phyloP scores from a whole-genome alignment of 2,797 vertebrate species.

The Brotogeris chrysoptera region DNA sequence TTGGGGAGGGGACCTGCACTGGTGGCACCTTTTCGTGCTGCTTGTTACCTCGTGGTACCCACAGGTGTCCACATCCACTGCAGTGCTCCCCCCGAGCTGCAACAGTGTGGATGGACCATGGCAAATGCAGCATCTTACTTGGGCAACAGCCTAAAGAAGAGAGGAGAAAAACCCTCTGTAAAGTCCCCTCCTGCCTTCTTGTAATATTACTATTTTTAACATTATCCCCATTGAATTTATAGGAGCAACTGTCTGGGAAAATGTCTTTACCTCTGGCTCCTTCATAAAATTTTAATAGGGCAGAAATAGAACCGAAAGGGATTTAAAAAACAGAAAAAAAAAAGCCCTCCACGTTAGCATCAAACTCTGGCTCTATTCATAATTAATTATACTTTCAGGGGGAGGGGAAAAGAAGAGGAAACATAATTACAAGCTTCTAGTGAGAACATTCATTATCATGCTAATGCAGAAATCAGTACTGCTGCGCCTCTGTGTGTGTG shows the following conservation, averaged over 20 bases:
- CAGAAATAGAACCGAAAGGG: slow-evolving; percentile 71
- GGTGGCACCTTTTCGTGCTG: neutral
- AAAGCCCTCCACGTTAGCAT: neutral
- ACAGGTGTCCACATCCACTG: neutral
- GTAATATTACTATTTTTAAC: neutral
- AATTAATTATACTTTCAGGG: slow-evolving; percentile 76
- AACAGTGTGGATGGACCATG: accelerated
- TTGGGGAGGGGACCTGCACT: neutral
- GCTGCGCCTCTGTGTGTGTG: slow-evolving; percentile 22
- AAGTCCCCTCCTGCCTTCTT: neutral
- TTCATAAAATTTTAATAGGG: slow-evolving; percentile 64
- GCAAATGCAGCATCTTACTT: neutral
- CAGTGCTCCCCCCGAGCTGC: neutral
- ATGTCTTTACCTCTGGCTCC: slow-evolving; percentile 55
- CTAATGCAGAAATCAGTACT: slow-evolving; percentile 67
- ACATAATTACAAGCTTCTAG: slow-evolving; percentile 77
- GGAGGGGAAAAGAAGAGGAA: slow-evolving; percentile 65
- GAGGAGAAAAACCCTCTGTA: neutral
- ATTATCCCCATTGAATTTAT: slow-evolving; percentile 27
- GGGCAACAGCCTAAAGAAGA: neutral
- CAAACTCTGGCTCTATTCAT: slow-evolving; percentile 69
- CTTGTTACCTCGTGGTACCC: neutral
- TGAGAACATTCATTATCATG: slow-evolving; percentile 79
- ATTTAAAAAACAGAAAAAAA: neutral
- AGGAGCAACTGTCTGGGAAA: slow-evolving; percentile 50